Percentiles rank a stretch among this genome's conserved stretches.
phyloP scores from a whole-genome alignment of 2,888 invertebrate genomes.

The Allolobophora icterica region DNA sequence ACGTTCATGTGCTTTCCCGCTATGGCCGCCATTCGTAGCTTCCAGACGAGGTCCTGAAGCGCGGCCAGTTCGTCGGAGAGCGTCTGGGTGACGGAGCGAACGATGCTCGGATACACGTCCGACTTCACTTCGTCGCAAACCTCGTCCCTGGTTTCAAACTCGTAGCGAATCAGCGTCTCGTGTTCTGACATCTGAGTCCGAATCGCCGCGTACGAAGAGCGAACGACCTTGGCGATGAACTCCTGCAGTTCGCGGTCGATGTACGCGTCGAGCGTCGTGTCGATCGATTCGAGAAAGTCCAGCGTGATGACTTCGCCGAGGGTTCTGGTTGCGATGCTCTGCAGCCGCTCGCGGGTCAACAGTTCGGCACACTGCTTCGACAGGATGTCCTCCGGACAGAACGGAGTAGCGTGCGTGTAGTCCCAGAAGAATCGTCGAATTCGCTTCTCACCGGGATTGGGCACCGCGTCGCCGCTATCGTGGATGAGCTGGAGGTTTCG shows the following conservation, averaged over 20 bases:
- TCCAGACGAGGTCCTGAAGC: neutral
- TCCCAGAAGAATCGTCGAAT: neutral
- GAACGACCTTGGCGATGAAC: neutral
- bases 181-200: neutral
- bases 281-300: neutral
- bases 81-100: neutral
- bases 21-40: neutral
- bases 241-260: neutral
- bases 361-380: neutral
- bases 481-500: neutral
- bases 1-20: neutral
- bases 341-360: neutral
- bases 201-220: neutral
- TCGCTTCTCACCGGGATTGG: neutral
- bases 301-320: neutral
- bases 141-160: neutral
- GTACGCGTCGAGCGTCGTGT: neutral
- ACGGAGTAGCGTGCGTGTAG: neutral
- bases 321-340: neutral
- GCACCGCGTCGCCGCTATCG: neutral
- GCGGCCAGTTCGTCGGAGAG: neutral
- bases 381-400: neutral
- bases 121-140: neutral
- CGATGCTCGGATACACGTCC: neutral
- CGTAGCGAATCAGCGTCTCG: neutral